Conservation (phyloP, 53 echinoderm and acorn worm species). For the Apostichopus leukothele region DNA sequence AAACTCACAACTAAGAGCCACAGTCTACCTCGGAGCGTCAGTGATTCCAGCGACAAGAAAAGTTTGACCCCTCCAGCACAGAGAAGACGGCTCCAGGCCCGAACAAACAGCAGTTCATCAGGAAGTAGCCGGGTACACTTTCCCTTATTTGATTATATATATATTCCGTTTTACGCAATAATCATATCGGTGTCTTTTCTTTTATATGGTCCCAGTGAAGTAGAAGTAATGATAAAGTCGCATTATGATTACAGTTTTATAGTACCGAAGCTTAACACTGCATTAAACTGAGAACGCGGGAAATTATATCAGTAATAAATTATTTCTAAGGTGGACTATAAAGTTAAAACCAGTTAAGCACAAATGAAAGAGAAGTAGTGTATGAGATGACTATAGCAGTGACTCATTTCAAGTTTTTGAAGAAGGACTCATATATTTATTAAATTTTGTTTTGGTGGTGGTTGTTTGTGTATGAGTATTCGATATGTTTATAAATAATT, state of each 20-base stretch:
- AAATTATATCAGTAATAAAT: not conserved
- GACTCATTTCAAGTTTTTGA: not conserved
- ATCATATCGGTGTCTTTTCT: not conserved
- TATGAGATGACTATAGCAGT: not conserved
- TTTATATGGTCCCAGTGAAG: not conserved
- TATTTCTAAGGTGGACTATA: not conserved
- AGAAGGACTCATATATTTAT: not conserved
- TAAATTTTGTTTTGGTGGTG: too few relatives aligned
- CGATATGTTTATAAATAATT: too few relatives aligned
- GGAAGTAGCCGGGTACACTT: conserved; percentile 9
- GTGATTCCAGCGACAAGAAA: conserved; percentile 25
- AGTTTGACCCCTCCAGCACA: conserved; percentile 40
- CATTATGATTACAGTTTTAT: conserved; percentile 9
- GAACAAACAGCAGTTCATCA: conserved; percentile 29
- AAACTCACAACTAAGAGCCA: conserved; percentile 40
- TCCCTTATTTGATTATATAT: not conserved
- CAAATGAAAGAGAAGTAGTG: not conserved
- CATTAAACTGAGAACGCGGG: not conserved
- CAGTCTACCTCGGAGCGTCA: conserved; percentile 37
- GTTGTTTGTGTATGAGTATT: too few relatives aligned
- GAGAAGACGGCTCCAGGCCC: conserved; percentile 28
- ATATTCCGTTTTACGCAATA: not conserved
- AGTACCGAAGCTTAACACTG: not conserved
- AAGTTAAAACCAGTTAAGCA: not conserved
- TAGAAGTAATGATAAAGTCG: not conserved